Evolutionary conservation across 2,888 invertebrate species (phyloP).

Genomic region (Amphipoea oculea): DNA sequence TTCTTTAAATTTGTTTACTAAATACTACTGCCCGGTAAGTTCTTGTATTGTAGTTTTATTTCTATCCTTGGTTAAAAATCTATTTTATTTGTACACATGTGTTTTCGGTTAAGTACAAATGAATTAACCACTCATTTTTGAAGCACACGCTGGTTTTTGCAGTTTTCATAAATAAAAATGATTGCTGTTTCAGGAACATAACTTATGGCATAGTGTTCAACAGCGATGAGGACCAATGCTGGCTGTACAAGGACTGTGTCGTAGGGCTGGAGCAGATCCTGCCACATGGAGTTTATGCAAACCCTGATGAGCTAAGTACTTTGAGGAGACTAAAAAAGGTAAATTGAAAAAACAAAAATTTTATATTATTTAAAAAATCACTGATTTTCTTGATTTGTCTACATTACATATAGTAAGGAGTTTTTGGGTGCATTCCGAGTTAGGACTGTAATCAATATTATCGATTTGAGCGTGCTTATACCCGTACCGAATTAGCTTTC

Average conservation of each 20-base stretch:
- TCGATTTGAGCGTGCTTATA: too few relatives aligned
- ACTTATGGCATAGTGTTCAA: conserved; percentile 78
- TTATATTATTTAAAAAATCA: too few relatives aligned
- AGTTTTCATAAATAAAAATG: background rate
- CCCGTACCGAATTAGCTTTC: too few relatives aligned
- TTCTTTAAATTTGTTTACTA: background rate
- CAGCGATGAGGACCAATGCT: conserved; percentile 61
- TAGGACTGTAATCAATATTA: too few relatives aligned
- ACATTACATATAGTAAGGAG: too few relatives aligned
- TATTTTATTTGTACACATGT: background rate
- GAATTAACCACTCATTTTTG: background rate
- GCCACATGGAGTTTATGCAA: conserved; percentile 81
- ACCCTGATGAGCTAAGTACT: conserved; percentile 82
- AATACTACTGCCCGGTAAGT: background rate
- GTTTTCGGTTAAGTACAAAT: background rate
- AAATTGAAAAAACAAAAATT: background rate
- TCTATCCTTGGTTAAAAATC: background rate
- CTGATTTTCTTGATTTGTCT: too few relatives aligned
- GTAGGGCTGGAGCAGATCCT: conserved; percentile 80
- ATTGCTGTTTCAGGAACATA: conserved; percentile 78
- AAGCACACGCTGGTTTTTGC: background rate
- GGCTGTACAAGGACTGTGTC: conserved; percentile 75
- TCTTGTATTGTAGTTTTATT: background rate
- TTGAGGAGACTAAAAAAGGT: conserved; percentile 71
- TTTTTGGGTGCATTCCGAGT: too few relatives aligned